These are phyloP conservation scores for Gadus chalcogrammus DNA, from an alignment of 2,113 vertebrate genomes.

Conservation along the genomic window DNA sequence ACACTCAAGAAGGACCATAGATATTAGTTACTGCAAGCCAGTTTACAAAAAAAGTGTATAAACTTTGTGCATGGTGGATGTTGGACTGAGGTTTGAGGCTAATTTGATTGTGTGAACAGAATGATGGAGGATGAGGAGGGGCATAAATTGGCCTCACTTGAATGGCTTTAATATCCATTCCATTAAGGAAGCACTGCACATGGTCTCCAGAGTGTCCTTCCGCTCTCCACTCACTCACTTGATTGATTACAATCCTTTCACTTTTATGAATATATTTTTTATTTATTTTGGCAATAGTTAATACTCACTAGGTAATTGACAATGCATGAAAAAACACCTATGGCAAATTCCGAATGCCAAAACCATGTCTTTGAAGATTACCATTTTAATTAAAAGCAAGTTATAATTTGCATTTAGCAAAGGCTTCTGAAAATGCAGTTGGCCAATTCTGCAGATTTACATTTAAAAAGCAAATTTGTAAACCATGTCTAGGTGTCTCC, in stretches of 20 bases:
- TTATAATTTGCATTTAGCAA: constrained; percentile 43
- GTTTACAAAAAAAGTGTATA: constrained; percentile 11
- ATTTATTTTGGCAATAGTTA: constrained; percentile 32
- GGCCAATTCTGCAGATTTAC: constrained; percentile 13
- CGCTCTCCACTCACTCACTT: constrained; percentile 51
- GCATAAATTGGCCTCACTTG: constrained; percentile 66
- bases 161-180: constrained; percentile 64
- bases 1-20: neutral
- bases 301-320: constrained; percentile 53
- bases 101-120: constrained; percentile 60
- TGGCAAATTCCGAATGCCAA: constrained; percentile 27
- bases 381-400: constrained; percentile 47
- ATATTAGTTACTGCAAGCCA: neutral
- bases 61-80: constrained; percentile 35
- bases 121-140: constrained; percentile 60
- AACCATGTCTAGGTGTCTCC: neutral
- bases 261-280: constrained; percentile 42
- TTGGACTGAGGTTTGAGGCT: constrained; percentile 58
- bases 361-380: constrained; percentile 51
- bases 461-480: constrained; percentile 3
- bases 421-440: constrained; percentile 38
- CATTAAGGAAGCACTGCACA: constrained; percentile 49
- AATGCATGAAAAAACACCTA: constrained; percentile 26
- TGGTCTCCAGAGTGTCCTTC: constrained; percentile 43
- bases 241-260: constrained; percentile 49